Percentiles rank a stretch among this genome's conserved stretches.
phyloP scores from a whole-genome alignment of 2,113 vertebrate genomes.

The Falco punctatus region DNA sequence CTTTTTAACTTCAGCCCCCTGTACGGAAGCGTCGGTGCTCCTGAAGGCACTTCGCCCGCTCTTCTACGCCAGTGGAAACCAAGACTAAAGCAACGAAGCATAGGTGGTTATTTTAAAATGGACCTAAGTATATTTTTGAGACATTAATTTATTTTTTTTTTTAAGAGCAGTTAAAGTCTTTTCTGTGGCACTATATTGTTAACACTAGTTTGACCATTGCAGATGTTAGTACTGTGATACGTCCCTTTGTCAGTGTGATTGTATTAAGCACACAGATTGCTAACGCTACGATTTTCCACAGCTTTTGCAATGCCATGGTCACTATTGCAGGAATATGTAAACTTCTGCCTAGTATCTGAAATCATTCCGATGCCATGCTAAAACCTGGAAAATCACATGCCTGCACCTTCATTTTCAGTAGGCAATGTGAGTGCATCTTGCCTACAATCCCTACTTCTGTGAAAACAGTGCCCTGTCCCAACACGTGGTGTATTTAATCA shows the following conservation, averaged over 20 bases:
- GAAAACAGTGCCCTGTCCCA: background rate
- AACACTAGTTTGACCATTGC: background rate
- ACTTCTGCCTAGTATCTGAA: background rate
- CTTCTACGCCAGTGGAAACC: background rate
- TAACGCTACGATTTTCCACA: background rate
- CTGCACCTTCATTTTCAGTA: background rate
- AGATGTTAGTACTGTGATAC: background rate
- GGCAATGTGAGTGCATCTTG: background rate
- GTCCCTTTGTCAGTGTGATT: background rate
- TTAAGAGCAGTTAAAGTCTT: accelerated
- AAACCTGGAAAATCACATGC: background rate
- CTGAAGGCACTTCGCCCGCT: background rate
- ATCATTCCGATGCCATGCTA: background rate
- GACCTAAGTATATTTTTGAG: background rate
- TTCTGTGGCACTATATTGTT: background rate
- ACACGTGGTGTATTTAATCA: background rate
- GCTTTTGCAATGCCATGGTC: background rate
- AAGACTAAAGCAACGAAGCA: background rate
- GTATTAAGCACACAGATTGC: background rate
- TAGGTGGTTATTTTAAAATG: background rate
- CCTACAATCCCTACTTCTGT: background rate
- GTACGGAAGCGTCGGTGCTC: background rate
- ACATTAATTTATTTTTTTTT: background rate
- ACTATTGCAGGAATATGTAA: background rate
- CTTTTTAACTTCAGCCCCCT: background rate